A percentile compares a stretch with the other conserved stretches of the same genome.
Conservation (phyloP, 1,140 invertebrate genomes). For the Calosoma granatense region DNA sequence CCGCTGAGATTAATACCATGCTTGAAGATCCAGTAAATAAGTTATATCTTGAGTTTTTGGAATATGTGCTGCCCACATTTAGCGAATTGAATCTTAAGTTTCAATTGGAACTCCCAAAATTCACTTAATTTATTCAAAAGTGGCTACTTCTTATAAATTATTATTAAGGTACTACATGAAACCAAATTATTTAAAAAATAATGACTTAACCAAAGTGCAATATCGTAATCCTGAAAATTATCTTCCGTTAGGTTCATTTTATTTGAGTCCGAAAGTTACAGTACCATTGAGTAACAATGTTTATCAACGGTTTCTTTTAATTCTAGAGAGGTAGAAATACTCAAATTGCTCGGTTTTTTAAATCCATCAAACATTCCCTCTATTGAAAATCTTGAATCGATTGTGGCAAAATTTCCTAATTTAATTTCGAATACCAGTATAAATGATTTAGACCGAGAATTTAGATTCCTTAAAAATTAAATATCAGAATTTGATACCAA, state of each 20-base stretch:
- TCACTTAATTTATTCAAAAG: constrained; percentile 4
- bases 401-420: neutral
- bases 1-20: neutral
- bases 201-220: neutral
- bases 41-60: neutral
- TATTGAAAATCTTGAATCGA: neutral
- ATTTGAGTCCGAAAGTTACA: neutral
- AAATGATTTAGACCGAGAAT: too few species aligned
- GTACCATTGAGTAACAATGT: neutral
- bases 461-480: too few species aligned
- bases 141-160: neutral
- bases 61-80: neutral
- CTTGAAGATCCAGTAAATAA: neutral
- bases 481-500: too few species aligned
- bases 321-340: neutral
- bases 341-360: neutral
- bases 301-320: neutral
- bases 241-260: neutral
- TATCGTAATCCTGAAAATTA: neutral
- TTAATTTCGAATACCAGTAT: too few species aligned
- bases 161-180: constrained; percentile 9
- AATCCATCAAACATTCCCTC: neutral
- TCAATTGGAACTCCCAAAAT: constrained; percentile 8
- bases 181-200: constrained; percentile 2
- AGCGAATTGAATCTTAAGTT: constrained; percentile 3